Conservation (phyloP, 2,113 vertebrate genomes). For the Cottus gobio region DNA sequence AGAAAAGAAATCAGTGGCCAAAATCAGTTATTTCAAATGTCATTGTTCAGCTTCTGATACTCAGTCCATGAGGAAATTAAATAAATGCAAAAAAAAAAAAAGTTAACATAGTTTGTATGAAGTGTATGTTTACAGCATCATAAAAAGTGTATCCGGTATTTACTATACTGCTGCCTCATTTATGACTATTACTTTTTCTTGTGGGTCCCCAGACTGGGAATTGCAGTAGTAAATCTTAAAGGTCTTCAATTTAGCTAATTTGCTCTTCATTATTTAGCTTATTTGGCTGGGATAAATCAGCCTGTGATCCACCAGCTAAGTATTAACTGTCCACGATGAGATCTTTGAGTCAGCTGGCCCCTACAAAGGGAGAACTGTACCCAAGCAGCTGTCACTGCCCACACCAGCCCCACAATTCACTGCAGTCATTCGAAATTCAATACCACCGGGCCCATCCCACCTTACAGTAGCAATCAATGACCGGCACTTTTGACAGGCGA, state of each 20-base stretch:
- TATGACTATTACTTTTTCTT: not conserved
- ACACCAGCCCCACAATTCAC: constrained; percentile 50
- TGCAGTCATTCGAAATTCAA: constrained; percentile 66
- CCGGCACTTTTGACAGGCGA: constrained; percentile 73
- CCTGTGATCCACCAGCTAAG: constrained; percentile 28
- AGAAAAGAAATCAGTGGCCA: not conserved
- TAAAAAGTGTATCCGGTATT: not conserved
- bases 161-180: not conserved
- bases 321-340: constrained; percentile 59
- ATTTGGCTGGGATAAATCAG: constrained; percentile 37
- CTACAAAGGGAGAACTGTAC: constrained; percentile 63
- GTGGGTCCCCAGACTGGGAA: constrained; percentile 9
- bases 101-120: constrained; percentile 1
- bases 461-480: constrained; percentile 78
- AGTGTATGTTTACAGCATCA: not conserved
- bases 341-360: constrained; percentile 64
- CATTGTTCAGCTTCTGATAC: not conserved
- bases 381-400: constrained; percentile 69
- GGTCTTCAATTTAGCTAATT: constrained; percentile 17
- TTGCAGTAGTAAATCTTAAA: not conserved
- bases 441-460: constrained; percentile 55
- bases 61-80: not conserved
- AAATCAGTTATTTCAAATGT: not conserved
- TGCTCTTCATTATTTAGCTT: not conserved
- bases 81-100: too few relatives aligned